phyloP scores from a whole-genome alignment of 92 coral and sea anemone genomes.

The Epizoanthus illoricatus region DNA sequence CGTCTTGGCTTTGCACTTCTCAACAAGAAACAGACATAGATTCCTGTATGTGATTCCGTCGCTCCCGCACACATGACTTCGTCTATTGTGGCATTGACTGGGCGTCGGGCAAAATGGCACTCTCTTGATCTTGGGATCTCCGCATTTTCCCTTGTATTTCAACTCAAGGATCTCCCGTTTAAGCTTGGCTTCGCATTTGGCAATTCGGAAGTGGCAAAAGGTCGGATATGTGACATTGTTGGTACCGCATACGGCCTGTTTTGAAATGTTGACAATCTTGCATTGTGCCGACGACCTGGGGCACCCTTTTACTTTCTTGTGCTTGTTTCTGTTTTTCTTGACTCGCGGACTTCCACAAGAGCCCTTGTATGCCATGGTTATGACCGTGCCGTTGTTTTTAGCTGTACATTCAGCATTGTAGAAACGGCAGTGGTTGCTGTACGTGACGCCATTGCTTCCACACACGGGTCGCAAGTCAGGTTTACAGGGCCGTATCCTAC shows the following conservation, averaged over 20 bases:
- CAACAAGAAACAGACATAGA: slow-evolving; percentile 72
- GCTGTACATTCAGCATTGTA: slow-evolving; percentile 69
- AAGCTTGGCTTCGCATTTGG: slow-evolving; percentile 72
- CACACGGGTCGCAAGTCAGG: slow-evolving; percentile 51
- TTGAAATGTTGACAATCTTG: slow-evolving; percentile 46
- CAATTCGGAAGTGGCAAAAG: slow-evolving; percentile 77
- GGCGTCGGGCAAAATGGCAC: slow-evolving; percentile 52
- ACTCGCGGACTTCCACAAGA: slow-evolving; percentile 51
- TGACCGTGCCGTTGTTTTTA: slow-evolving; percentile 28
- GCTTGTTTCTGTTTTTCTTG: slow-evolving; percentile 33
- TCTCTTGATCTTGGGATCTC: slow-evolving; percentile 61
- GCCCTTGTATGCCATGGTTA: slow-evolving; percentile 53
- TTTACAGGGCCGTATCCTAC: slow-evolving; percentile 10
- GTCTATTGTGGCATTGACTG: slow-evolving; percentile 65
- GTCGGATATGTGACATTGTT: slow-evolving; percentile 77
- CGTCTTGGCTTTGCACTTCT: slow-evolving; percentile 70
- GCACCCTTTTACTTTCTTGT: slow-evolving; percentile 45
- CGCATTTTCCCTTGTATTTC: slow-evolving; percentile 75
- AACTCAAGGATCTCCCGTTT: slow-evolving; percentile 49
- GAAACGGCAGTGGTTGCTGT: slow-evolving; percentile 62
- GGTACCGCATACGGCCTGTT: slow-evolving; percentile 80
- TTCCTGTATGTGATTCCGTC: slow-evolving; percentile 83
- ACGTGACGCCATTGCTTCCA: slow-evolving; percentile 71
- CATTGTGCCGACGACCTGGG: slow-evolving; percentile 47
- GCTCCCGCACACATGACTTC: slow-evolving; percentile 73